A percentile compares a stretch with the other conserved stretches of the same genome.
phyloP scores from a whole-genome alignment of 2,888 invertebrate genomes.

The Oligia fasciuncula region DNA sequence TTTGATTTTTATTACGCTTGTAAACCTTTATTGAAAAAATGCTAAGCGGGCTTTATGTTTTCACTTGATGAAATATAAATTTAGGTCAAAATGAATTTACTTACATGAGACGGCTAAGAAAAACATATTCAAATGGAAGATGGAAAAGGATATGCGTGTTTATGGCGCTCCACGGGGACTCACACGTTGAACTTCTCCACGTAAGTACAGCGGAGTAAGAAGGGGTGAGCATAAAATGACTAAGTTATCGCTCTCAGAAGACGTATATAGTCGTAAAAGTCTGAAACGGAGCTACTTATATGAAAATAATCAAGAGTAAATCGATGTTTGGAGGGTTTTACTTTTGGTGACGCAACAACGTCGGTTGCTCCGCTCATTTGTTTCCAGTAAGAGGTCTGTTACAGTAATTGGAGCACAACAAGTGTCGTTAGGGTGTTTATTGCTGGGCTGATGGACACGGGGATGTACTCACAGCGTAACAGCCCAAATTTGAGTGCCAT shows the following conservation, averaged over 20 bases:
- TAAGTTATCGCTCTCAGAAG: constrained; percentile 89
- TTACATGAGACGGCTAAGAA: constrained; percentile 69
- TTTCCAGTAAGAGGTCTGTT: constrained; percentile 58
- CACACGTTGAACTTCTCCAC: constrained; percentile 83
- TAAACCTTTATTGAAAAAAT: constrained; percentile 73
- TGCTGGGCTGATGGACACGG: constrained; percentile 61
- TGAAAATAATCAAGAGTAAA: constrained; percentile 87
- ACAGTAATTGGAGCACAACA: constrained; percentile 68
- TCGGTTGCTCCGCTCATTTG: constrained; percentile 58
- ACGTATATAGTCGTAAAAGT: constrained; percentile 87
- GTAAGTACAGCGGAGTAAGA: constrained; percentile 83
- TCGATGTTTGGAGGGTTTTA: constrained; percentile 75
- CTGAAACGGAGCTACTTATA: constrained; percentile 84
- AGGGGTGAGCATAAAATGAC: constrained; percentile 89
- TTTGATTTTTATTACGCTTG: constrained; percentile 75
- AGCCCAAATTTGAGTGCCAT: constrained; percentile 48
- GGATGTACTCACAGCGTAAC: constrained; percentile 41
- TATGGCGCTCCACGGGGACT: constrained; percentile 85
- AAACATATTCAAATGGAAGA: constrained; percentile 84
- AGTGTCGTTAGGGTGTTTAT: constrained; percentile 71
- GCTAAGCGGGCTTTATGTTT: constrained; percentile 66
- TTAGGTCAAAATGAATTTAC: constrained; percentile 61
- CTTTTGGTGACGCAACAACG: constrained; percentile 65
- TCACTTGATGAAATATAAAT: constrained; percentile 67
- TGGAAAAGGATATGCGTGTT: constrained; percentile 86